Evolutionary conservation across 2,113 vertebrate species (phyloP), one percentile per base, ranked within the genome.

Genomic region (Coregonus clupeaformis): DNA sequence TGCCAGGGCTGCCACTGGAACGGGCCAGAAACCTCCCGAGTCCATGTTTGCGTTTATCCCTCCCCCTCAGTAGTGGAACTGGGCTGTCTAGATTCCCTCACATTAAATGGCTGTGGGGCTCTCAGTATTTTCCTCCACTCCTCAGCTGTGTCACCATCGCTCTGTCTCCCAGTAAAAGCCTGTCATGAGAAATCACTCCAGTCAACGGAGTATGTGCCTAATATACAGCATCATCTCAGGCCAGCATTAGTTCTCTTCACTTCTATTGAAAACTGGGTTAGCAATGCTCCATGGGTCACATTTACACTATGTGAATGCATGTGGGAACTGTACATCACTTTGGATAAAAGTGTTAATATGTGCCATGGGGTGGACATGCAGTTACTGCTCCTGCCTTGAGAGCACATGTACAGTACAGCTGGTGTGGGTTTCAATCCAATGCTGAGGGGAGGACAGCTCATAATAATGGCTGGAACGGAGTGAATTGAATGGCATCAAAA

Each of bases 1-100:
- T 52, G 71, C 29, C 66, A 36, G 32, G 69, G 72, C 68, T 77
- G 62, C 71, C 69, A 77, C 52, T 73, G 30, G 30, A 74, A 82
- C 36, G 36, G 29, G 63, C 30, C 65, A 49, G 22, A 36, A n/a
- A 64, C 68, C 64, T 74, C 18, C 65, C 29, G 69, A 66, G 59
- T 27, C 47, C 30, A 32, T 52, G 29, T 67, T 30, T 32, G 60
- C 69, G 20, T 25, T 57, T 52, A 64, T 24, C 63, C 62, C 29
- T 7, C 74, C 52, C n/a, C 11, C 5, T 47, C 66, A 22, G 30
- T 62, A 5, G 25, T 47, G n/a, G 65, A 4, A 32, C 52, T 55
- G 20, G 20, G 52, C 52, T 55, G 52, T 55, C 52, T 55, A 20
- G 52, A 14, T 55, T 55, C 18, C 52, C 52, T 55, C 20, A 55